phyloP scores from a whole-genome alignment of 2,888 invertebrate genomes.

The Cryptophagus acutangulus region DNA sequence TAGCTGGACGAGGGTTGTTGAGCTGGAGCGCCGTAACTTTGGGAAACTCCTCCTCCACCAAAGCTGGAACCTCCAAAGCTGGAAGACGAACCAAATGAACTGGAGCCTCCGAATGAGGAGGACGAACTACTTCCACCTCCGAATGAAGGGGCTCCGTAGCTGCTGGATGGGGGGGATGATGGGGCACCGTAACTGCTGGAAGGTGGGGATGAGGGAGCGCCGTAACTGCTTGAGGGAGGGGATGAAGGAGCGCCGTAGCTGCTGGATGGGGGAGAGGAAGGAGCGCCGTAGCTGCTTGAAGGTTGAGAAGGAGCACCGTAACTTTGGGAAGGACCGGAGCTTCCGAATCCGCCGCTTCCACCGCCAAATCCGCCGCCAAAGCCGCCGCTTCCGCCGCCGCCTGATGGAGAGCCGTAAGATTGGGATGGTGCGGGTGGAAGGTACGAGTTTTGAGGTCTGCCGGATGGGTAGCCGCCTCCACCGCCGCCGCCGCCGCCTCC shows the following conservation, averaged over 20 bases:
- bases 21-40: conserved; percentile 41
- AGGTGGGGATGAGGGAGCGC: conserved; percentile 54
- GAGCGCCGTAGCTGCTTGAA: conserved; percentile 19
- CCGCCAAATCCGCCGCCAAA: conserved; percentile 26
- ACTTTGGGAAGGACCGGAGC: conserved; percentile 38
- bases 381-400: conserved; percentile 35
- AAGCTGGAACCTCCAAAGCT: conserved; percentile 27
- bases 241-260: conserved; percentile 1
- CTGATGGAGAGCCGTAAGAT: conserved; percentile 38
- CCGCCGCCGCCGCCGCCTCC: conserved; percentile 11
- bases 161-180: conserved; percentile 41
- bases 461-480: conserved; percentile 21
- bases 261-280: conserved; percentile 29
- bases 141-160: conserved; percentile 46
- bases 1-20: conserved; percentile 27
- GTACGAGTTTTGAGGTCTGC: conserved; percentile 42
- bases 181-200: conserved; percentile 56
- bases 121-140: conserved; percentile 40
- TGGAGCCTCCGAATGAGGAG: conserved; percentile 39
- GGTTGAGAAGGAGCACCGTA: conserved; percentile 26
- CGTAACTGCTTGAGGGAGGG: conserved; percentile 50
- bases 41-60: conserved; percentile 23
- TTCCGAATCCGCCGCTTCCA: conserved; percentile 16
- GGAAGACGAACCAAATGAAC: conserved; percentile 15
- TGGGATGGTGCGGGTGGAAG: conserved; percentile 36